Evolutionary conservation across 2,797 vertebrate species (phyloP), one percentile per base, ranked within the genome.

Genomic region (Pitangus sulphuratus): DNA sequence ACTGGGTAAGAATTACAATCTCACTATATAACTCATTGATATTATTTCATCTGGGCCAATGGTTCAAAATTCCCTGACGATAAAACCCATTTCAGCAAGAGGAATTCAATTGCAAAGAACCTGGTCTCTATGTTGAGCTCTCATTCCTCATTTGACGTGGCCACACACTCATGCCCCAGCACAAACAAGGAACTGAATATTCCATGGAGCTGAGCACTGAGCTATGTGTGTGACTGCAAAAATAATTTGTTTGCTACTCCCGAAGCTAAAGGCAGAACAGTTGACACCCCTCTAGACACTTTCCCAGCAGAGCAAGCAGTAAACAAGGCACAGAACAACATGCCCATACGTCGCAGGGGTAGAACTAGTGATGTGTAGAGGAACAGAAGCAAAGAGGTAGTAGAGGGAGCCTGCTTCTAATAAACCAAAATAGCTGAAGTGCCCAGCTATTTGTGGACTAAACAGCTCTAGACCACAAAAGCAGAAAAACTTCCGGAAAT

Each of bases 91-190:
- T 71, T 40, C 42, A 76, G 15, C 24, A 56, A 35, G 17, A 51
- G 17, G 26, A 81, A 71, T 62, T 57, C 15, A 48, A 15, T 16
- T 18, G 39, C 26, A 77, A 54, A 81, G 21, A 39, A 37, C n/a
- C 8, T 24, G 28, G 10, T 4, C 6, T 84, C 8, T 62, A 0
- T 42, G 24, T 13, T 62, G 15, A 77, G 4, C 4, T 88, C 37
- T 57, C 24, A 31, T 50, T 58, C 40, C 6, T 14, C 0, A 0
- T 47, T 37, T 53, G 30, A 72, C 30, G 14, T 19, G 9, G 15
- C 35, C 18, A 54, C 6, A 53, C 24, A 40, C 0, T 0, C 37
- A 18, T 16, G 9, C 25, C 26, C 4, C 42, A 64, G 22, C 24
- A 31, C 35, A n/a, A 16, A 40, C 1, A 17, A 47, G 30, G 30